phyloP scores from a whole-genome alignment of 2,113 vertebrate genomes.

The Lampris megalopsis region DNA sequence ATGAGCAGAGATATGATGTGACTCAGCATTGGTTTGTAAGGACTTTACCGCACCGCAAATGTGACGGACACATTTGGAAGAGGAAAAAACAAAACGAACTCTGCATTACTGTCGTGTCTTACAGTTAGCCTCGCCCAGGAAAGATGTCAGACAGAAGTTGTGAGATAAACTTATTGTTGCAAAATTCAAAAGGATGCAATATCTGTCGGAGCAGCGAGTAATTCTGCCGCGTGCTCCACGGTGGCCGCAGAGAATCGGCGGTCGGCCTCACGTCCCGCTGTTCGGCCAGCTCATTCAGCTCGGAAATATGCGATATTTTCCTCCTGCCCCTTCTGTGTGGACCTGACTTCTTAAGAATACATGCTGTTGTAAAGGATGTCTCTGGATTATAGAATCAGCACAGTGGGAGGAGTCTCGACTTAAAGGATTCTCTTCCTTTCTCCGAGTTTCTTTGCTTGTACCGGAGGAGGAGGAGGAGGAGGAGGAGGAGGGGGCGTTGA shows the following conservation, averaged over 20 bases:
- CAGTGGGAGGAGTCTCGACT: slow-evolving; percentile 84
- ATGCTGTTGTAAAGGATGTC: slow-evolving; percentile 83
- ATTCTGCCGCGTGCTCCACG: slow-evolving; percentile 46
- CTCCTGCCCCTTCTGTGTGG: slow-evolving; percentile 68
- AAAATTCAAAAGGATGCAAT: slow-evolving; percentile 41
- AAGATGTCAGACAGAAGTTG: slow-evolving; percentile 34
- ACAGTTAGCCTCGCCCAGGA: slow-evolving; percentile 31
- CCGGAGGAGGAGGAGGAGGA: slow-evolving; percentile 4
- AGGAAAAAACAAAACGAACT: slow-evolving; percentile 16
- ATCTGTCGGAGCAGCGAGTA: slow-evolving; percentile 36
- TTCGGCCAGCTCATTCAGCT: slow-evolving; percentile 53
- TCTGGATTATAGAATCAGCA: slow-evolving; percentile 84
- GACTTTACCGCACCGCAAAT: slow-evolving; percentile 49
- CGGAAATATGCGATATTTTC: slow-evolving; percentile 76
- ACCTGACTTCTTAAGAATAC: slow-evolving; percentile 82
- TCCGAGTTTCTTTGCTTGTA: slow-evolving; percentile 80
- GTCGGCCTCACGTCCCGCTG: slow-evolving; percentile 65
- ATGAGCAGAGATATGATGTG: slow-evolving; percentile 27
- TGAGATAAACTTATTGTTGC: slow-evolving; percentile 33
- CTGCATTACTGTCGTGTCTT: slow-evolving; percentile 27
- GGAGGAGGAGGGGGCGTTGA: not conserved
- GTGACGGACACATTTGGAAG: slow-evolving; percentile 48
- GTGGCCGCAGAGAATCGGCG: slow-evolving; percentile 66
- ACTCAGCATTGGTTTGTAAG: slow-evolving; percentile 37
- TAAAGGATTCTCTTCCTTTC: slow-evolving; percentile 81